Conservation (phyloP, 2,888 invertebrate species). For the Anticlea derivata region DNA sequence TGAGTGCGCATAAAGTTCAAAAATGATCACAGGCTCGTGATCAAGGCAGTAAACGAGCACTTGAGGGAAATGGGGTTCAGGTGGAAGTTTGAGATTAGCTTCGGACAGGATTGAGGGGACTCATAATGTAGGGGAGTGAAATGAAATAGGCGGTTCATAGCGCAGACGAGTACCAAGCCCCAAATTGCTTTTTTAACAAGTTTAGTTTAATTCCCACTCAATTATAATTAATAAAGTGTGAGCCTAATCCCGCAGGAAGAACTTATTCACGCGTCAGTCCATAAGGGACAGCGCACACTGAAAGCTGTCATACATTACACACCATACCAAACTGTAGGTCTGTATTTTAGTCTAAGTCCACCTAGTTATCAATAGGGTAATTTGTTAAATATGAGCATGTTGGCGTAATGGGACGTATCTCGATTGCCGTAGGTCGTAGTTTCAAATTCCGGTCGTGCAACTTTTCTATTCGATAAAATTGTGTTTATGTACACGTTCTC, state of each 20-base stretch:
- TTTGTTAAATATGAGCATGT: too few species aligned
- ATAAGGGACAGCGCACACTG: neutral
- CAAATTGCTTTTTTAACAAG: slow-evolving; percentile 57
- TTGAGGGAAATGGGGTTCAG: slow-evolving; percentile 59
- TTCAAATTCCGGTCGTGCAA: too few species aligned
- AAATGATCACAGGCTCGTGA: slow-evolving; percentile 53
- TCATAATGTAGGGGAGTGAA: slow-evolving; percentile 48
- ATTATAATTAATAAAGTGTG: slow-evolving; percentile 40
- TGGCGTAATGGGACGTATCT: too few species aligned
- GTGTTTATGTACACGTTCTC: too few species aligned
- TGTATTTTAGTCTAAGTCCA: too few species aligned
- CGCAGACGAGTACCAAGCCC: slow-evolving; percentile 43
- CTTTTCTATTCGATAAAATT: too few species aligned
- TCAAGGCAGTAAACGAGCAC: slow-evolving; percentile 55
- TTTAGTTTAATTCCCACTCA: slow-evolving; percentile 45
- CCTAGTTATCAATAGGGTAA: too few species aligned
- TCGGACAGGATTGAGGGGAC: slow-evolving; percentile 34
- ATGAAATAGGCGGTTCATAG: slow-evolving; percentile 47
- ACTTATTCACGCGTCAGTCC: slow-evolving; percentile 25
- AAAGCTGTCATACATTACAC: neutral
- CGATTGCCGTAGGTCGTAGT: too few species aligned
- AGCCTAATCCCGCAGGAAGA: slow-evolving; percentile 41
- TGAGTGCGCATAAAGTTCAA: slow-evolving; percentile 46
- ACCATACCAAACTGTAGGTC: too few species aligned
- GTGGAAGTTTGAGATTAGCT: slow-evolving; percentile 46